A percentile compares a stretch with the other conserved stretches of the same genome.
phyloP scores from a whole-genome alignment of 2,113 vertebrate species.

The Conger conger region DNA sequence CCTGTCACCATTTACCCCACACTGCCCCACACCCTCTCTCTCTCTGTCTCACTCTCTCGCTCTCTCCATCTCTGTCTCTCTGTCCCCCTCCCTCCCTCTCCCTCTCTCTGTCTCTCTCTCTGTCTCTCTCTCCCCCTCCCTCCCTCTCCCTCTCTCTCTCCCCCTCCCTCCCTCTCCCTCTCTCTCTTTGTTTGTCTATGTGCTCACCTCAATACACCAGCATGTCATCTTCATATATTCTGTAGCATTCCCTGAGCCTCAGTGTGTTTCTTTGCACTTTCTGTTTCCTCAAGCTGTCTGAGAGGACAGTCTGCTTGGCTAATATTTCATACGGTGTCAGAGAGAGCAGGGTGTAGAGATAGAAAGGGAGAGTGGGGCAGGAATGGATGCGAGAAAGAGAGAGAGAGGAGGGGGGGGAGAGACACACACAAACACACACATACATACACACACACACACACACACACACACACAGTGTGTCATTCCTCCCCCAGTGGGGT shows the following conservation, averaged over 20 bases:
- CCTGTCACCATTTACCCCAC: background rate
- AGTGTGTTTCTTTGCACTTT: conserved; percentile 31
- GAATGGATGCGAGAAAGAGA: conserved; percentile 2
- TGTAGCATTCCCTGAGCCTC: background rate
- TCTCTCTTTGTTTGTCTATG: background rate
- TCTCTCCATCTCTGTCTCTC: background rate
- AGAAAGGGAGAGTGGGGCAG: conserved; percentile 19
- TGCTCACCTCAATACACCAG: background rate
- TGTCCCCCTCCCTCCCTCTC: background rate
- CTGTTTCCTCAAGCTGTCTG: conserved; percentile 49
- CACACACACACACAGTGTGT: background rate
- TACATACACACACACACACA: background rate
- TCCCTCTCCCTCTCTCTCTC: background rate
- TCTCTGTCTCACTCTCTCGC: background rate
- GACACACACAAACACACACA: conserved; percentile 3
- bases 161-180: background rate
- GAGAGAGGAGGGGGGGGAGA: background rate
- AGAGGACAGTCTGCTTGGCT: conserved; percentile 41
- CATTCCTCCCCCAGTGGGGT: background rate
- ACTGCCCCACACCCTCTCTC: background rate
- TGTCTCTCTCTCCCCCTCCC: background rate
- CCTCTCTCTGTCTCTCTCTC: background rate
- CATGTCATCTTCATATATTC: background rate
- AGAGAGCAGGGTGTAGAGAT: conserved; percentile 21
- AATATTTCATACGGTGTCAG: conserved; percentile 43